Evolutionary conservation across 2,797 vertebrate species (phyloP).

Genomic region (Gambelia wislizenii): DNA sequence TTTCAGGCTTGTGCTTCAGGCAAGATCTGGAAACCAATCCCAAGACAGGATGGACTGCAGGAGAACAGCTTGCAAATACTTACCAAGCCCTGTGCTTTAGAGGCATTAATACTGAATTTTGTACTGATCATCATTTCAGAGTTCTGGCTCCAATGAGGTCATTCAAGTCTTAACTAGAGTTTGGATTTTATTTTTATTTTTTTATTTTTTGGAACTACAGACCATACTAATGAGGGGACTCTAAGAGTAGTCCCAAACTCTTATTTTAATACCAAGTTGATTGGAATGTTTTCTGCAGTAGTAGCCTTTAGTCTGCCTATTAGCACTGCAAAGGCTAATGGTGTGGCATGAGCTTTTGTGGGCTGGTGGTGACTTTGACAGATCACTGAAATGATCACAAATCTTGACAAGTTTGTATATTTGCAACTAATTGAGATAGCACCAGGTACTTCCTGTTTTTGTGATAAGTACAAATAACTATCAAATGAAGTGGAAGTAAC

Average conservation of each 20-base stretch:
- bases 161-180: background rate
- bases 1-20: conserved; percentile 21
- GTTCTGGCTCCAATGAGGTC: background rate
- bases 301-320: background rate
- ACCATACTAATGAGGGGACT: too few species aligned
- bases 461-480: background rate
- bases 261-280: background rate
- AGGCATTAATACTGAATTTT: conserved; percentile 9
- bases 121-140: background rate
- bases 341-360: background rate
- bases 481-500: background rate
- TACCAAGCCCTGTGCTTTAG: background rate
- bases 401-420: background rate
- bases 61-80: conserved; percentile 12
- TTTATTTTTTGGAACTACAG: too few species aligned
- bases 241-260: too few species aligned
- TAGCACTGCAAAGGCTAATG: too few species aligned
- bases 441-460: background rate
- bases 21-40: conserved; percentile 27
- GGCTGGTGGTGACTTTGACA: background rate
- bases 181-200: too few species aligned
- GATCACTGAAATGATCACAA: background rate
- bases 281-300: background rate
- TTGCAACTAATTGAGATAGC: background rate
- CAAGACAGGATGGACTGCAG: background rate